Evolutionary conservation across 2,888 invertebrate genomes (phyloP).

Genomic region (Sepiola atlantica): DNA sequence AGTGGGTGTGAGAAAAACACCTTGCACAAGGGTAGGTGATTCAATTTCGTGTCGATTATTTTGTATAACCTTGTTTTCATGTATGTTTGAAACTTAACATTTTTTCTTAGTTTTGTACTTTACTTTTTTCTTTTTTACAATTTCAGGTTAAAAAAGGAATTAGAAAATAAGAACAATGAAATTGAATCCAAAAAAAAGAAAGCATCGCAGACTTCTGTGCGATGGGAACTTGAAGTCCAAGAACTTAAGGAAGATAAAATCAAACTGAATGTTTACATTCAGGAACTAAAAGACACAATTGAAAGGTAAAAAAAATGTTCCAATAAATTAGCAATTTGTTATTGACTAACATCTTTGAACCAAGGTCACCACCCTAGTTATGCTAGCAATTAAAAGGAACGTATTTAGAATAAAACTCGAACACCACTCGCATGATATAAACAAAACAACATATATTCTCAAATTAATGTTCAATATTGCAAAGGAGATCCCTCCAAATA

Average conservation of each 20-base stretch:
- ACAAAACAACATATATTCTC: neutral
- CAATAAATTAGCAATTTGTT: neutral
- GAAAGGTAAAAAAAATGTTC: constrained; percentile 61
- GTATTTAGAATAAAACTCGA: too few relatives aligned
- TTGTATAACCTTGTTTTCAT: too few relatives aligned
- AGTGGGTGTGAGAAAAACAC: too few relatives aligned
- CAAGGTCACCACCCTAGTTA: too few relatives aligned
- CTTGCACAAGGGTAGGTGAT: too few relatives aligned
- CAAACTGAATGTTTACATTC: constrained; percentile 64
- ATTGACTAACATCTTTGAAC: too few relatives aligned
- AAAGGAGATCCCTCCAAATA: too few relatives aligned
- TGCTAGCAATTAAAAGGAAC: too few relatives aligned
- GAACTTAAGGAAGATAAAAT: constrained; percentile 63
- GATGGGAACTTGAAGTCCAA: constrained; percentile 66
- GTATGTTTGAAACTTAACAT: too few relatives aligned
- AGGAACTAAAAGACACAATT: constrained; percentile 68
- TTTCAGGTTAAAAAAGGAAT: constrained; percentile 65
- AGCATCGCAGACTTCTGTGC: constrained; percentile 63
- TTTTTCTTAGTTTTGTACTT: neutral
- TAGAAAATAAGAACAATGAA: constrained; percentile 61
- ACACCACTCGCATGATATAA: too few relatives aligned
- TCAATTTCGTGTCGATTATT: too few relatives aligned
- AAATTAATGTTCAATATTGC: too few relatives aligned
- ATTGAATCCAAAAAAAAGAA: constrained; percentile 67
- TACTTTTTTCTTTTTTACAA: neutral